Conservation (phyloP, 2,888 invertebrate species). For the Cephus nigrinus region DNA sequence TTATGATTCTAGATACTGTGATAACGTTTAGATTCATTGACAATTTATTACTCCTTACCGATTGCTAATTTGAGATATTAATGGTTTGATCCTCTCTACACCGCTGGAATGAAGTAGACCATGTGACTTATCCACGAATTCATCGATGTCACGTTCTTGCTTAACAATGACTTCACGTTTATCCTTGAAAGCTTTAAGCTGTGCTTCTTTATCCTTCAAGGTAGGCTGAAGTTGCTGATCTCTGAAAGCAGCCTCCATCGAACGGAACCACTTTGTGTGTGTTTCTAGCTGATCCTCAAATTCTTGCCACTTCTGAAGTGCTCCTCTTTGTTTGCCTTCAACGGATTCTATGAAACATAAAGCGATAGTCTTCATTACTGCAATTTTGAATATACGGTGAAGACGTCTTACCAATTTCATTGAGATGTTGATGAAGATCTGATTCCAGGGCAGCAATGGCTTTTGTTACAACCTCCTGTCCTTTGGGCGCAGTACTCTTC, state of each 20-base stretch:
- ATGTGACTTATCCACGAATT: constrained; percentile 91
- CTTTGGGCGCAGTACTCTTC: constrained; percentile 84
- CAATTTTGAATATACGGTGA: constrained; percentile 7
- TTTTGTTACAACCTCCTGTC: constrained; percentile 77
- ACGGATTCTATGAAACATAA: constrained; percentile 67
- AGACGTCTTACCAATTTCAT: constrained; percentile 69
- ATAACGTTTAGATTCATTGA: not conserved
- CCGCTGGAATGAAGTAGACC: constrained; percentile 85
- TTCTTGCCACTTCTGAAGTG: constrained; percentile 85
- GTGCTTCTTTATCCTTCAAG: constrained; percentile 82
- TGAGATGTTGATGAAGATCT: constrained; percentile 75
- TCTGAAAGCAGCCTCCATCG: constrained; percentile 84
- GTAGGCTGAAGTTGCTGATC: constrained; percentile 87
- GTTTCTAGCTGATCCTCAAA: constrained; percentile 86
- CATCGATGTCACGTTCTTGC: constrained; percentile 88
- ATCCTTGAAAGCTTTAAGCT: constrained; percentile 78
- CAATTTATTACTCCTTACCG: constrained; percentile 62
- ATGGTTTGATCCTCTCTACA: constrained; percentile 85
- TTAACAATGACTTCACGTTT: constrained; percentile 81
- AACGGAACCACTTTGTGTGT: constrained; percentile 87
- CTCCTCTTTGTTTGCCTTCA: constrained; percentile 79
- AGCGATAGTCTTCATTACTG: not conserved
- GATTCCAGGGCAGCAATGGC: constrained; percentile 79
- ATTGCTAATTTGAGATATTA: constrained; percentile 90
- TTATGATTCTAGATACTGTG: not conserved